phyloP scores from a whole-genome alignment of 2,888 invertebrate species.

The Drosophila testacea region DNA sequence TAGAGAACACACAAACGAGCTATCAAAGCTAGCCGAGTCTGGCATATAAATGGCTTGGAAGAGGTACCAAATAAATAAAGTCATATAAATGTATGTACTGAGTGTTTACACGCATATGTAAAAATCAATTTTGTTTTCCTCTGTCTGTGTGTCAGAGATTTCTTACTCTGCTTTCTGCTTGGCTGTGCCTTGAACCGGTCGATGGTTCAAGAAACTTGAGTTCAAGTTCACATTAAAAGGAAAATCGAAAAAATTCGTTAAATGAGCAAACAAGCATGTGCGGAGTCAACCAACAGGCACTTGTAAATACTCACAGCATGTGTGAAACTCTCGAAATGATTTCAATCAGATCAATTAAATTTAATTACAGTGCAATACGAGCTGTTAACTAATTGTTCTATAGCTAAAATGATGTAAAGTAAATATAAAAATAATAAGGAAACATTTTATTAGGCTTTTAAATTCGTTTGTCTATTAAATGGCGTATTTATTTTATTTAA shows the following conservation, averaged over 20 bases:
- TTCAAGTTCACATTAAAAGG: constrained; percentile 45
- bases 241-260: neutral
- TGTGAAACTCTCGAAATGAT: constrained; percentile 11
- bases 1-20: neutral
- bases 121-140: constrained; percentile 47
- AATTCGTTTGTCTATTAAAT: neutral
- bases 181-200: constrained; percentile 22
- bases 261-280: neutral
- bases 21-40: constrained; percentile 10
- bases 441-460: neutral
- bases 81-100: constrained; percentile 26
- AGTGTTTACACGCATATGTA: constrained; percentile 13
- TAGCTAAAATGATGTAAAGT: neutral
- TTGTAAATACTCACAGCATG: neutral
- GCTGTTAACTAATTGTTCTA: neutral
- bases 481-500: too few relatives aligned
- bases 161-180: constrained; percentile 8
- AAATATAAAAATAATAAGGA: neutral
- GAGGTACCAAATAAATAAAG: constrained; percentile 36
- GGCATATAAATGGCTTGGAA: constrained; percentile 37
- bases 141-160: constrained; percentile 16
- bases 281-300: neutral
- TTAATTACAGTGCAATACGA: neutral
- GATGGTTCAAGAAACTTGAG: constrained; percentile 62
- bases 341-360: constrained; percentile 1